Evolutionary conservation across 1,140 invertebrate species (phyloP), one percentile per base, ranked within the genome.

Genomic region (Asobara japonica): DNA sequence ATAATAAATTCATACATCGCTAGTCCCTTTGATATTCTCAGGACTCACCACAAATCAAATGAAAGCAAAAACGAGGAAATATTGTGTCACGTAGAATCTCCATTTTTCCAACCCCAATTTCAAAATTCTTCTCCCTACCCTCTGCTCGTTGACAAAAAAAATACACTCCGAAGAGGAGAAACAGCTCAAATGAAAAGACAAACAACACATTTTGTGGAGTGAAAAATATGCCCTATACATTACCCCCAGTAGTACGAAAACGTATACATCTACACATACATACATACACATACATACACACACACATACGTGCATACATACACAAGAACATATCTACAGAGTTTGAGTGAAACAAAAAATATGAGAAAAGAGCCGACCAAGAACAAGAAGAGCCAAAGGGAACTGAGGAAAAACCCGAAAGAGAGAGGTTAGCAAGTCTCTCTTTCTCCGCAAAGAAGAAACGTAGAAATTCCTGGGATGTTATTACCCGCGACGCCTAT

Each of bases 401-500:
- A 56, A 65, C 51, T 22, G 22, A 56, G 51, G n/a, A 56, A 56
- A 56, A 56, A 56, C 3, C 18, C 25, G 18, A 56, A 56, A 56
- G 22, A 56, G 8, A 56, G n/a, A 56, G 51, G 51, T 56, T 56
- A 65, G 61, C 18, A 65, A 38, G 56, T 69, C 67, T 61, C 33
- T 56, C 66, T 56, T 65, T 66, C 18, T 45, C 41, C 11, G 65
- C 51, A 33, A 67, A 65, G 31, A 31, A 48, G 1, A 7, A 45
- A 45, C n/a, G 25, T 31, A 16, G 69, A 73, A 78, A 80, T 78
- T 81, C 79, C 75, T 74, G 73, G 71, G 73, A 74, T 75, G 76
- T 81, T 82, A 79, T 80, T 81, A 78, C 76, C 71, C 67, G 69
- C 76, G 70, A 65, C 73, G 74, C 74, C 74, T 65, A 75, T 79